Evolutionary conservation across 2,888 invertebrate species (phyloP), one percentile per base, ranked within the genome.

Genomic region (Neoascia interrupta): DNA sequence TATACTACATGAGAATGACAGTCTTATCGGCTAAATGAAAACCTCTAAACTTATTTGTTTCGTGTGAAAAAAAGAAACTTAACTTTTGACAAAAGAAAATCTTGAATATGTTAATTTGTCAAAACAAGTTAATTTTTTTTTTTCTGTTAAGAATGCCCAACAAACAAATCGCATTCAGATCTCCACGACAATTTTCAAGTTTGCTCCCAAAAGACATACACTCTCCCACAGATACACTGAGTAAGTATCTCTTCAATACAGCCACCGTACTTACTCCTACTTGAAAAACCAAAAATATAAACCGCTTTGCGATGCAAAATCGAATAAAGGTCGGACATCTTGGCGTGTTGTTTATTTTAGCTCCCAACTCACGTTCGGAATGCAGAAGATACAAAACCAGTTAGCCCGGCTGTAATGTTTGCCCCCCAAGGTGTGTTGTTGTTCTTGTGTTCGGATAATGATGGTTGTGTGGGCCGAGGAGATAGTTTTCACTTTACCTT

Each of bases 301-400:
- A n/a, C 28, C 15, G 60, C 53, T 61, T 53, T 11, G 34, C 69
- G 23, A 45, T 69, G 60, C 69, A 21, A 61, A 69, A 69, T 53
- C 69, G 51, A 60, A 60, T 45, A 69, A 69, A 69, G 69, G 60
- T 69, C 60, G 60, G 28, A 60, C 60, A 26, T 53, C 19, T 0
- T 31, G 15, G 26, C n/a, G 41, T 43, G 60, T 31, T 31, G 31
- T 31, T 45, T 43, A 6, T 53, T 19, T 56, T 41, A 31, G 13
- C 18, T 56, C 13, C 8, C 53, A 45, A 11, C 53, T 53, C 26
- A 61, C 43, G 43, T 70, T 60, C 36, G 69, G 69, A 60, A 69
- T 69, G 43, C 53, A 53, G 73, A 73, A 73, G 51, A 73, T 47
- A 58, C 53, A 45, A 64, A 73, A 73, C 73, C 73, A 66, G 73